Evolutionary conservation across 35 echinoderm and acorn worm species (phyloP), one percentile per base, ranked within the genome.

Genomic region (Ptychodera flava): DNA sequence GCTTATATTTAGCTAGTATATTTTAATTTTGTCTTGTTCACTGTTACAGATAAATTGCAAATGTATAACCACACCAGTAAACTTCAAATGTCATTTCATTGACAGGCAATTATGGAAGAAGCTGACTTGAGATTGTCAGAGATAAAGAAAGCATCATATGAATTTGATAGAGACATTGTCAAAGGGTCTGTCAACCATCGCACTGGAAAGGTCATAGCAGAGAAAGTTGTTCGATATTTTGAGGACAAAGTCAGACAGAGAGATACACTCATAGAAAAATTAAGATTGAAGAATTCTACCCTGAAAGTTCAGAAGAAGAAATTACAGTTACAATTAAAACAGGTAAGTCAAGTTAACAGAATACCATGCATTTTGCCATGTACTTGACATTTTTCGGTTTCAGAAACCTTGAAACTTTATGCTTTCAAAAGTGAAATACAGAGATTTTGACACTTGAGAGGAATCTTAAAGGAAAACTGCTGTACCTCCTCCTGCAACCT

Each of bases 251-350:
- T 91, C 16, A 33, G 92, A 77, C 84, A 92, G 27, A 77, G 95
- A 78, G 95, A 98, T 88, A 93, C 95, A 28, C 85, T 98, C 0
- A 98, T 98, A 79, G 95, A 98, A 80, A 98, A 98, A 76, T 80
- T 94, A 31, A 91, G 95, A 30, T 82, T 98, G 16, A 98, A 98
- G 85, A 98, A 98, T 87, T 98, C 95, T 30, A 98, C 95, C 0
- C 78, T 98, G 80, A 98, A 98, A 82, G 95, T 94, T 77, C 95
- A 98, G 88, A 98, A 98, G 38, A 98, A 98, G 79, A 98, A 98
- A 86, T 75, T 94, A 30, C 90, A 94, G 86, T 87, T 98, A 36
- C 95, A 98, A 78, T 88, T 98, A 30, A 98, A 98, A 85, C 95
- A 97, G 95, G 95, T 94, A 88, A 0, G 84, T 29, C 6, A 35